Percentiles rank a stretch among this genome's conserved stretches.
Conservation (phyloP, 2,113 vertebrate genomes). For the Sarotherodon lohbergeri region DNA sequence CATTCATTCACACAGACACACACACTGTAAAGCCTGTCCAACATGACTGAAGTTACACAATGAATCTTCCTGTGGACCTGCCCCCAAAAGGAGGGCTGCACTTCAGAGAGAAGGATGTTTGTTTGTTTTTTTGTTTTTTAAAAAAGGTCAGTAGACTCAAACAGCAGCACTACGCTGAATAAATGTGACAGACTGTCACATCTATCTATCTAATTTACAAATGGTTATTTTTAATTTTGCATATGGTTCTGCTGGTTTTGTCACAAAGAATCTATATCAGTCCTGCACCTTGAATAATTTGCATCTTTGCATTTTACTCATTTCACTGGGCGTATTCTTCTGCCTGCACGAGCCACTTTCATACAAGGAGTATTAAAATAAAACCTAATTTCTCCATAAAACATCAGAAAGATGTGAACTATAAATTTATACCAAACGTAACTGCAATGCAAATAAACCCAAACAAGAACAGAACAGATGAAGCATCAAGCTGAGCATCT, state of each 20-base stretch:
- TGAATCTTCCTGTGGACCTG: neutral
- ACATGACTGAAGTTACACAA: neutral
- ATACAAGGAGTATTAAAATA: neutral
- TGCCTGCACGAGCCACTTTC: neutral
- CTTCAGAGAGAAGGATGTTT: neutral
- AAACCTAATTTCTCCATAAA: neutral
- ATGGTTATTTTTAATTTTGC: neutral
- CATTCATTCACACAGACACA: neutral
- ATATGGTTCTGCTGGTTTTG: neutral
- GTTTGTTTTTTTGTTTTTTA: neutral
- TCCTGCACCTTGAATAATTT: neutral
- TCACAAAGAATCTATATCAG: rapidly evolving
- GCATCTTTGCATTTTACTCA: neutral
- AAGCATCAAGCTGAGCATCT: neutral
- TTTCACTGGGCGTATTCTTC: rapidly evolving
- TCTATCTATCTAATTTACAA: neutral
- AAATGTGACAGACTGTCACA: neutral
- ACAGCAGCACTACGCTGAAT: neutral
- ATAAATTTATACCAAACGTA: neutral
- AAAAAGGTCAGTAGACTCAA: neutral
- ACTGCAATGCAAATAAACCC: neutral
- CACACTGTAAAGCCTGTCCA: neutral
- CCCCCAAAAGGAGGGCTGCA: neutral
- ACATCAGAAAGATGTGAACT: neutral
- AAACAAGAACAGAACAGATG: neutral